These are phyloP conservation scores for Todiramphus chloris DNA, from an alignment of 2,113 vertebrate species.

Conservation along the genomic window DNA sequence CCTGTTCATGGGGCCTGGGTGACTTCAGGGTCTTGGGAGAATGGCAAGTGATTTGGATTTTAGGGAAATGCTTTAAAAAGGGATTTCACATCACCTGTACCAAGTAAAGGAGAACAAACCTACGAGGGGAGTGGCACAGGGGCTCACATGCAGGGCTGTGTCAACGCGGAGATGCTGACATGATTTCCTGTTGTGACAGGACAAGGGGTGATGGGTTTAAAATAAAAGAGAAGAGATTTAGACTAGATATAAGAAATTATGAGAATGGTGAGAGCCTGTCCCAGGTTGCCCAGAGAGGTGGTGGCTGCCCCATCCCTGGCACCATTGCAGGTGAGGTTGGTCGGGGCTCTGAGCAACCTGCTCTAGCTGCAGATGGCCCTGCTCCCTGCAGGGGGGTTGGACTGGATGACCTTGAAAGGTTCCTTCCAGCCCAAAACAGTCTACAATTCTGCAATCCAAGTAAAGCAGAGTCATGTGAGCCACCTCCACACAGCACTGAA, in stretches of 20 bases:
- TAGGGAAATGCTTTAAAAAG: neutral
- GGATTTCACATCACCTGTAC: neutral
- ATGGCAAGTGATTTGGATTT: neutral
- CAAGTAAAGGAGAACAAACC: neutral
- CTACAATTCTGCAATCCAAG: neutral
- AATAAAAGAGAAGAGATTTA: too few species aligned
- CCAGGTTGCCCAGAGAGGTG: too few species aligned
- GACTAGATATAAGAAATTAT: too few species aligned
- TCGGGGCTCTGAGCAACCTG: too few species aligned
- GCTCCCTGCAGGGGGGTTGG: neutral
- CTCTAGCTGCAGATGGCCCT: neutral
- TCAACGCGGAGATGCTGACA: neutral
- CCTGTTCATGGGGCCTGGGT: fast-evolving
- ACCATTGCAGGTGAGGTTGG: too few species aligned
- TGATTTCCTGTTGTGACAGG: neutral
- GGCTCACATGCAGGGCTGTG: neutral
- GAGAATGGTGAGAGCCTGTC: too few species aligned
- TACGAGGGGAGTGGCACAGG: neutral
- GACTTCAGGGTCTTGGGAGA: neutral
- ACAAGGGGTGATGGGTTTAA: neutral
- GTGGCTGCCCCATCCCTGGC: too few species aligned
- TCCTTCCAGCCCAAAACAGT: too few species aligned
- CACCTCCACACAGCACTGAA: neutral
- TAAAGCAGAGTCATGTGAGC: neutral
- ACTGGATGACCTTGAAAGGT: neutral